These are phyloP conservation scores for Canis aureus DNA, from an alignment of 2,113 vertebrate genomes.

Conservation along the genomic window DNA sequence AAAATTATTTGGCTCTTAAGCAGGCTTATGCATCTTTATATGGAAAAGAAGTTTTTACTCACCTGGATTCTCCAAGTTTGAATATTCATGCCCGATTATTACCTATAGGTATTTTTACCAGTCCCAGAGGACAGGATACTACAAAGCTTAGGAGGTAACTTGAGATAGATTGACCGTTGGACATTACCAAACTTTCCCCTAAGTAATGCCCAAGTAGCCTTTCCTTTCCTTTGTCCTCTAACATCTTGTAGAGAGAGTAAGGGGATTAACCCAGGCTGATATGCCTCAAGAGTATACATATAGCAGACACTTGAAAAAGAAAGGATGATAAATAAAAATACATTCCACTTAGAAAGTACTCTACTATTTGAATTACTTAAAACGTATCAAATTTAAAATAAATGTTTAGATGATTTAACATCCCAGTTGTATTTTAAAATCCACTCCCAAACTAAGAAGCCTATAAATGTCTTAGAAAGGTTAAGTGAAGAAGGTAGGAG, in stretches of 20 bases:
- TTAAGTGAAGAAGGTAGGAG: background rate
- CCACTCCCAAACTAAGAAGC: slow-evolving; percentile 16
- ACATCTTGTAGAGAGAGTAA: slow-evolving; percentile 1
- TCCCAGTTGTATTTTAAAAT: slow-evolving; percentile 44
- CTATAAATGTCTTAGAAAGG: background rate
- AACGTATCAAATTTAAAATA: slow-evolving; percentile 41
- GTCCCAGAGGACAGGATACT: background rate
- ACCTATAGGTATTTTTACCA: slow-evolving; percentile 46
- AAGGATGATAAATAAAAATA: slow-evolving; percentile 24
- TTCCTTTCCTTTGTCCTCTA: slow-evolving; percentile 29
- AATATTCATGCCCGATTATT: slow-evolving; percentile 38
- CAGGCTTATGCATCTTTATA: slow-evolving; percentile 32
- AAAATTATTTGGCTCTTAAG: background rate
- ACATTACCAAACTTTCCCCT: slow-evolving; percentile 22
- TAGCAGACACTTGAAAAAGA: slow-evolving; percentile 7
- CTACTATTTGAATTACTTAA: background rate
- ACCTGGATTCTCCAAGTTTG: slow-evolving; percentile 38
- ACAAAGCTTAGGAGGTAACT: background rate
- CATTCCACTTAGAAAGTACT: slow-evolving; percentile 16
- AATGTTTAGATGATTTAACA: slow-evolving; percentile 14
- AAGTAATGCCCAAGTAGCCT: background rate
- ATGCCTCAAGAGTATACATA: background rate
- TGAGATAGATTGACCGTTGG: background rate
- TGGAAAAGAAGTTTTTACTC: slow-evolving; percentile 1
- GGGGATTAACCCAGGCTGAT: background rate